Conservation (phyloP, 2,888 invertebrate species). For the Pantelozetes paolii region DNA sequence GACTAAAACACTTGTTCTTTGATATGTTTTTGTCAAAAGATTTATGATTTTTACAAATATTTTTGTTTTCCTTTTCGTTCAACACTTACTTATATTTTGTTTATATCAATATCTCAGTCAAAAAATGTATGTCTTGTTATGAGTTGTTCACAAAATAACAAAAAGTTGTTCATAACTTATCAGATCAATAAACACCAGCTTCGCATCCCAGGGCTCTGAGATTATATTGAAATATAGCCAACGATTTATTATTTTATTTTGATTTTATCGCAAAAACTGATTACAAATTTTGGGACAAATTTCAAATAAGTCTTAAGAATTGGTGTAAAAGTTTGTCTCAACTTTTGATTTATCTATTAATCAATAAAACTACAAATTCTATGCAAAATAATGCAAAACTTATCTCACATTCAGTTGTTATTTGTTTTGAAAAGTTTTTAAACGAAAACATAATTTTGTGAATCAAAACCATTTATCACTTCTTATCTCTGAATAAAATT, state of each 20-base stretch:
- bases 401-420: no score
- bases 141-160: neutral
- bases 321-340: no score
- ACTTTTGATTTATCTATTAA: neutral
- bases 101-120: neutral
- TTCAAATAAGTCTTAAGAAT: neutral
- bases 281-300: neutral
- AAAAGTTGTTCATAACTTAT: slow-evolving; percentile 10
- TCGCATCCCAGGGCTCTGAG: neutral
- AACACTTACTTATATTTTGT: neutral
- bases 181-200: slow-evolving; percentile 12
- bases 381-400: no score
- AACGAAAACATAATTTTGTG: no score
- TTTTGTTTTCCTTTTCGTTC: neutral
- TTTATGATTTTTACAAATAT: neutral
- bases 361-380: no score
- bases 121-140: neutral
- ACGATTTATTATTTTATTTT: neutral
- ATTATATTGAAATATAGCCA: neutral
- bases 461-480: neutral
- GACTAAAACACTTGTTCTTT: no score
- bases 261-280: neutral
- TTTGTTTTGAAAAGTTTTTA: no score
- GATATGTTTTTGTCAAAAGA: neutral
- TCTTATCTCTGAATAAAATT: neutral